Conservation (phyloP, 1,140 invertebrate genomes). For the Pseudomyrmex gracilis region DNA sequence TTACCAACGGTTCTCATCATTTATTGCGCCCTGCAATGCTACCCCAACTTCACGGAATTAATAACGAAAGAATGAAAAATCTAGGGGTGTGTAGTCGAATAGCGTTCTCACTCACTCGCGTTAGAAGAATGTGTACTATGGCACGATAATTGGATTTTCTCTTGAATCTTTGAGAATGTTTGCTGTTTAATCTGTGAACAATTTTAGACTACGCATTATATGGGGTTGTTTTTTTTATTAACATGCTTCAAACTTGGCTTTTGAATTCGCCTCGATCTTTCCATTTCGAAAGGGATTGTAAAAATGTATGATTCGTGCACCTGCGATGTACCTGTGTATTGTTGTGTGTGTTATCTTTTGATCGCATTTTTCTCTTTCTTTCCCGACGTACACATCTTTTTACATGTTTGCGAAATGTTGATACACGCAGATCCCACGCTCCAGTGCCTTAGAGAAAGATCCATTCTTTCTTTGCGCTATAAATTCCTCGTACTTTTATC, state of each 20-base stretch:
- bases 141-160: conserved; percentile 1
- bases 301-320: not conserved
- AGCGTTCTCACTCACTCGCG: not conserved
- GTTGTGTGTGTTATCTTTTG: not conserved
- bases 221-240: not conserved
- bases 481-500: conserved; percentile 55
- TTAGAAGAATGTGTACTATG: conserved; percentile 17
- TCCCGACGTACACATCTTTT: not conserved
- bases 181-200: not conserved
- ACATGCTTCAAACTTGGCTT: not conserved
- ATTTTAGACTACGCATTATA: not conserved
- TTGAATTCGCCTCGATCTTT: too few relatives aligned
- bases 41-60: conserved; percentile 9
- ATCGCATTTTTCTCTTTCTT: not conserved
- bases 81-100: not conserved
- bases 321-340: not conserved
- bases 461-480: conserved; percentile 36
- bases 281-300: too few relatives aligned
- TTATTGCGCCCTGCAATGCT: not conserved
- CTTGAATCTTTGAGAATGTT: not conserved
- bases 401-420: conserved; percentile 28
- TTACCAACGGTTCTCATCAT: conserved; percentile 11
- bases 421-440: conserved; percentile 17
- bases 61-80: conserved; percentile 14
- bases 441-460: conserved; percentile 28